Conservation (phyloP, 37 sponge, comb jelly and placozoan genomes). For the Ephydatia muelleri region DNA sequence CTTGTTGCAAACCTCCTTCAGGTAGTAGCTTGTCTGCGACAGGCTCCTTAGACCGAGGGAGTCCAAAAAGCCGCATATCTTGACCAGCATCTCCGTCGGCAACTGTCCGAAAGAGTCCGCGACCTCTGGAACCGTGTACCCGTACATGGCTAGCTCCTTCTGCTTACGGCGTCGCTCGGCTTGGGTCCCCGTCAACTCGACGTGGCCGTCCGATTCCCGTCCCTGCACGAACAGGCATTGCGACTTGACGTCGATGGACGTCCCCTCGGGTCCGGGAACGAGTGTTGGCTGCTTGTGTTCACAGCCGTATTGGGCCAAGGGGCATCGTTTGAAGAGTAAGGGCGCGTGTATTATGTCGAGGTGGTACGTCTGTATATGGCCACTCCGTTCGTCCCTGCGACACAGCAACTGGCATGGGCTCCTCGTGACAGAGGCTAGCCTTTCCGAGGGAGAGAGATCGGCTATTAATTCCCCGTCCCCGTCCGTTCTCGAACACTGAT, state of each 20-base stretch:
- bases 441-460: not conserved
- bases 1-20: constrained; percentile 45
- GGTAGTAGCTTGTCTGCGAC: constrained; percentile 57
- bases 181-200: constrained; percentile 19
- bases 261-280: constrained; percentile 19
- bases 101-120: constrained; percentile 63
- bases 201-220: not conserved
- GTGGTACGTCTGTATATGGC: constrained; percentile 48
- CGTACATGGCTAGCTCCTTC: constrained; percentile 57
- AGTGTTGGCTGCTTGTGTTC: constrained; percentile 5
- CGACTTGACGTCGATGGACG: constrained; percentile 12
- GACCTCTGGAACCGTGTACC: constrained; percentile 34
- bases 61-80: constrained; percentile 32
- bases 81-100: constrained; percentile 41
- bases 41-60: constrained; percentile 59
- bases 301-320: constrained; percentile 52
- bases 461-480: too few relatives aligned
- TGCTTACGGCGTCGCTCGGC: constrained; percentile 37
- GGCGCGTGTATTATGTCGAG: constrained; percentile 22
- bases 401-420: constrained; percentile 37
- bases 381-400: constrained; percentile 46
- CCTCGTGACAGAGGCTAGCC: not conserved
- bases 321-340: constrained; percentile 36
- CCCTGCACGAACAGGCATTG: not conserved
- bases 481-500: not conserved